Evolutionary conservation across 1,140 invertebrate species (phyloP).

Genomic region (Antheraea pernyi): DNA sequence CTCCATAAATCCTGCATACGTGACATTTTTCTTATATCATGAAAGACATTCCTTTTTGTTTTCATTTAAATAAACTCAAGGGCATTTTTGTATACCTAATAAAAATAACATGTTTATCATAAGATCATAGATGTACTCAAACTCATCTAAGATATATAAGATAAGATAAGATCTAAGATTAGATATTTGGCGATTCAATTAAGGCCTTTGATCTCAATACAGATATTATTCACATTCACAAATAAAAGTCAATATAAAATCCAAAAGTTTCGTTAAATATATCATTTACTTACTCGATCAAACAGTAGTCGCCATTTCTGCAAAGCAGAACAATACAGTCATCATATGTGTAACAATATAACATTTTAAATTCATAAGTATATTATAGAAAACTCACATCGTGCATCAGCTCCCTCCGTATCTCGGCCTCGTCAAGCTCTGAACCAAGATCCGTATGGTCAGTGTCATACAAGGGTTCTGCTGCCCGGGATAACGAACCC

Average conservation of each 20-base stretch:
- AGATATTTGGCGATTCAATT: too few relatives aligned
- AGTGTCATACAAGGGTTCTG: conserved; percentile 85
- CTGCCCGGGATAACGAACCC: conserved; percentile 81
- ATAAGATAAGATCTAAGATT: too few relatives aligned
- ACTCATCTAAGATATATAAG: too few relatives aligned
- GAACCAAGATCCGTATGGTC: conserved; percentile 88
- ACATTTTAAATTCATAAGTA: not conserved
- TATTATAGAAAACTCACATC: conserved; percentile 79
- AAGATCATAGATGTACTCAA: too few relatives aligned
- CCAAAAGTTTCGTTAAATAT: not conserved
- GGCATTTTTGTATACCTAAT: too few relatives aligned
- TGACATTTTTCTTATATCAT: too few relatives aligned
- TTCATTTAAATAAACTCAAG: too few relatives aligned
- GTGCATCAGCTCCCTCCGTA: conserved; percentile 86
- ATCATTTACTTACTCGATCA: conserved; percentile 84
- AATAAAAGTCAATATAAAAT: not conserved
- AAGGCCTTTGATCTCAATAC: too few relatives aligned
- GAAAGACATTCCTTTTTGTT: too few relatives aligned
- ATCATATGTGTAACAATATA: not conserved
- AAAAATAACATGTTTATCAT: too few relatives aligned
- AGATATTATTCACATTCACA: too few relatives aligned
- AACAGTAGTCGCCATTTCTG: conserved; percentile 93
- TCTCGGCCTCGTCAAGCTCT: conserved; percentile 88
- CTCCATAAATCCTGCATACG: too few relatives aligned
- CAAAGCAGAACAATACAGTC: conserved; percentile 42